A percentile compares a stretch with the other conserved stretches of the same genome.
These are phyloP conservation scores for Centropus unirufus DNA, from an alignment of 2,113 vertebrate genomes.

Conservation along the genomic window DNA sequence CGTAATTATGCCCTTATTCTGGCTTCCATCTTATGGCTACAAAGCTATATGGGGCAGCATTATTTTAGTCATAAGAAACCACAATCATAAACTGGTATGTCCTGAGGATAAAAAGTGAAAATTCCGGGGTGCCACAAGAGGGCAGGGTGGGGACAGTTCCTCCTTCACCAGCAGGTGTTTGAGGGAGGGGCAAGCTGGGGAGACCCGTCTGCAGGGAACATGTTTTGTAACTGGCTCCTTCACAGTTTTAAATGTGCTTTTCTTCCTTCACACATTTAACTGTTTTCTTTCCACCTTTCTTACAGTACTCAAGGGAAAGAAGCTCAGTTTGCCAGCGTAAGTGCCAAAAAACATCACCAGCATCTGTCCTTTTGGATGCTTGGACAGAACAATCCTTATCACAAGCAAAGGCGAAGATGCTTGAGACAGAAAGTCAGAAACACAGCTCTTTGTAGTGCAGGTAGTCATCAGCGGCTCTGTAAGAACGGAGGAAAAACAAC, in stretches of 20 bases:
- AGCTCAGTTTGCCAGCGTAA: slow-evolving; percentile 99
- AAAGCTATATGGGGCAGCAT: neutral
- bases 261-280: neutral
- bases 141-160: neutral
- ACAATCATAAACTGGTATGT: rapidly evolving
- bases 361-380: slow-evolving; percentile 83
- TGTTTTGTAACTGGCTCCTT: neutral
- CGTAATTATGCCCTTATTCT: neutral
- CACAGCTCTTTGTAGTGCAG: slow-evolving; percentile 78
- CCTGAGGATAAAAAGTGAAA: neutral
- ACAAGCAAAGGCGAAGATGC: slow-evolving; percentile 87
- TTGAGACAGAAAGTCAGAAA: slow-evolving; percentile 87
- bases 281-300: neutral
- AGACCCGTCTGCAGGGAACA: neutral
- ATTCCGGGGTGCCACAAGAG: neutral
- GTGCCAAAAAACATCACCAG: slow-evolving; percentile 84
- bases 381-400: slow-evolving; percentile 82
- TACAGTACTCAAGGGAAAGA: slow-evolving; percentile 98
- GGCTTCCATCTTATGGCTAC: neutral
- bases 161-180: neutral
- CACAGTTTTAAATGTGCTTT: neutral
- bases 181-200: neutral
- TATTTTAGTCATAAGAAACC: neutral
- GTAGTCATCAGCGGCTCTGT: slow-evolving; percentile 77
- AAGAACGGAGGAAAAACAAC: slow-evolving; percentile 78